Base-by-base conservation (phyloP, 2,113 vertebrate genomes). In the Scatophagus argus region DNA sequence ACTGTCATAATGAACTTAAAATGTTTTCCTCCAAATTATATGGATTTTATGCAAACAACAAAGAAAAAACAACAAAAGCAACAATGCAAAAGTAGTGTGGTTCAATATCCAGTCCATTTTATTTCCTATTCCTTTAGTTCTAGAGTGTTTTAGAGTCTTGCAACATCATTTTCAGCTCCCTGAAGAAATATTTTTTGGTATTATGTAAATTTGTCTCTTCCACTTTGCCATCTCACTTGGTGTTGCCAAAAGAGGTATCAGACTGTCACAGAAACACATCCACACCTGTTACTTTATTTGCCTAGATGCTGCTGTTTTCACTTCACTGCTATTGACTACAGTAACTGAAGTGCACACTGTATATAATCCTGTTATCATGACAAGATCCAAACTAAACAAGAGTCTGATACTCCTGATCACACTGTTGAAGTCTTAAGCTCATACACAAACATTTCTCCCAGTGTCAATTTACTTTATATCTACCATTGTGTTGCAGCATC, bases 381-480 rank as follows among this genome's bases (percentile, higher is more conserved):
- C 52, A 38, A 44, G 61, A 68, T 76, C 51, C 43, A 66, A 74
- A 64, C 51, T 43, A 49, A 70, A 83, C 68, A 74, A 31, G 49
- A 49, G 44, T 12, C 36, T 46, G 72, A 44, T 66, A 14, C 25
- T 21, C 65, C 25, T 68, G 61, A 69, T 69, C 44, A 23, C 13
- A n/a, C 60, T 38, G 54, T 47, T 10, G 12, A 44, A 60, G 32
- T 10, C 60, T n/a, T 62, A 9, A 74, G 44, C 59, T 49, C 60
- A 66, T 44, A n/a, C 32, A 17, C 61, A 84, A 70, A 71, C 74
- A 69, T 60, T 54, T 64, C 79, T n/a, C 51, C 62, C 39, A 3
- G 5, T 60, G 73, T 62, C 61, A 47, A n/a, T 78, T 74, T 79
- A 62, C 74, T 79, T 64, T 52, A 31, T 29, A 11, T 64, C 64